Percentiles rank a stretch among this genome's conserved stretches.
Evolutionary conservation across 2,888 invertebrate genomes (phyloP).

Genomic region (Synergus japonicus): DNA sequence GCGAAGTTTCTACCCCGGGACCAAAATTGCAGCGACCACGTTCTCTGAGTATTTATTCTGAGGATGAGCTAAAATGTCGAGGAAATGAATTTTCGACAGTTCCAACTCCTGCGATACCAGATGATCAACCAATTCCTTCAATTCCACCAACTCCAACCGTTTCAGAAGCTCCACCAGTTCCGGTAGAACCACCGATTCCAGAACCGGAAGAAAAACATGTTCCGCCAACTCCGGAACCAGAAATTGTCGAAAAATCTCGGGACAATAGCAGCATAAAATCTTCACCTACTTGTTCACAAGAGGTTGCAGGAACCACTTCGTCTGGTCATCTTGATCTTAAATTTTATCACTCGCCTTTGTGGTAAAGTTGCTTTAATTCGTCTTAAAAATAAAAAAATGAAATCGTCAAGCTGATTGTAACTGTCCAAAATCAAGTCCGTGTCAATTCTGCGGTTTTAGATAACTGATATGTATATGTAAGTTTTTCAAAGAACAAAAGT

Average conservation of each 20-base stretch:
- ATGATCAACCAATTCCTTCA: constrained; percentile 57
- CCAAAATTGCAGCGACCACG: constrained; percentile 70
- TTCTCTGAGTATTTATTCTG: constrained; percentile 71
- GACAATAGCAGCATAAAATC: constrained; percentile 53
- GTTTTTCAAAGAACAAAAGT: not conserved
- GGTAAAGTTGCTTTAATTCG: constrained; percentile 79
- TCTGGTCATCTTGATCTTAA: constrained; percentile 86
- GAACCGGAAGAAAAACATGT: constrained; percentile 27
- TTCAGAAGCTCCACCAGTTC: constrained; percentile 23
- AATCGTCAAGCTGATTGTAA: not conserved
- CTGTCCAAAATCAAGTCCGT: not conserved
- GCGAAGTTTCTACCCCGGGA: constrained; percentile 57
- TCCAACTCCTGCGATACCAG: constrained; percentile 64
- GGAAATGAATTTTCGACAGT: constrained; percentile 61
- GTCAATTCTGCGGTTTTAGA: constrained; percentile 2
- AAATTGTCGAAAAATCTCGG: constrained; percentile 28
- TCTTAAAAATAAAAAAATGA: not conserved
- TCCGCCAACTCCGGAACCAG: constrained; percentile 25
- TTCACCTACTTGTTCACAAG: constrained; percentile 70
- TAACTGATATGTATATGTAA: not conserved
- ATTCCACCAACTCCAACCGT: constrained; percentile 24
- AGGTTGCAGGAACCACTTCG: constrained; percentile 71
- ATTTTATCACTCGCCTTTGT: constrained; percentile 87
- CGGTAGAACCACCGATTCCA: constrained; percentile 8
- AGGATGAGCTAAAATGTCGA: constrained; percentile 68